Evolutionary conservation across 2,113 vertebrate species (phyloP), one percentile per base, ranked within the genome.

Genomic region (Melierax canorus): DNA sequence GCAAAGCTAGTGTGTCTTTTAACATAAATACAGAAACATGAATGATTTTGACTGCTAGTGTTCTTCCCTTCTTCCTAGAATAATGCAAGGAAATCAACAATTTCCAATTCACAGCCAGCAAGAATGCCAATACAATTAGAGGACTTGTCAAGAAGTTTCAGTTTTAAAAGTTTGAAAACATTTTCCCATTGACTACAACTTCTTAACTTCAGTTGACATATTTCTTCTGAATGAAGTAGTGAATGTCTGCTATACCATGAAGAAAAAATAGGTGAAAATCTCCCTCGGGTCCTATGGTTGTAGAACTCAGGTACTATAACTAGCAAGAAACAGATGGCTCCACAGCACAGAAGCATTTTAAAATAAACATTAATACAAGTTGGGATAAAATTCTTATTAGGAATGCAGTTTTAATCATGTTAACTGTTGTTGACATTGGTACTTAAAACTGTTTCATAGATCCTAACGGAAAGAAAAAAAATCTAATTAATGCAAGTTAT

Each of bases 361-460:
- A 98, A 98, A 98, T 98, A 98, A 98, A 98, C 88, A 97, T 97
- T 97, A 98, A 98, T 98, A 97, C 89, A 97, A 91, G 79, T 87
- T 95, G 92, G 88, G 96, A 97, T 97, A 97, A 96, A 97, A 95
- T 95, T 97, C 92, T 97, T 98, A 98, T 96, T 97, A 98, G 64
- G 75, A 96, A 97, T 96, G 71, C 82, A 97, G 66, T 97, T 98
- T 98, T 98, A 98, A 98, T 98, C 96, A 98, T 93, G 67, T 97
- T 98, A 98, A 97, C 90, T 97, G 64, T 97, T 98, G 94, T 98
- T 98, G 95, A 97, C 94, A 97, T 96, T 98, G 91, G 69, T 94
- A 86, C 88, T 96, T 97, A 95, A 98, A 98, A 97, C 46, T 87
- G 92, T 91, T 98, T 97, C 95, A 95, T 64, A 97, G 88, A 94